Conservation (phyloP, 2,888 invertebrate species). For the Heliconius ismenius region DNA sequence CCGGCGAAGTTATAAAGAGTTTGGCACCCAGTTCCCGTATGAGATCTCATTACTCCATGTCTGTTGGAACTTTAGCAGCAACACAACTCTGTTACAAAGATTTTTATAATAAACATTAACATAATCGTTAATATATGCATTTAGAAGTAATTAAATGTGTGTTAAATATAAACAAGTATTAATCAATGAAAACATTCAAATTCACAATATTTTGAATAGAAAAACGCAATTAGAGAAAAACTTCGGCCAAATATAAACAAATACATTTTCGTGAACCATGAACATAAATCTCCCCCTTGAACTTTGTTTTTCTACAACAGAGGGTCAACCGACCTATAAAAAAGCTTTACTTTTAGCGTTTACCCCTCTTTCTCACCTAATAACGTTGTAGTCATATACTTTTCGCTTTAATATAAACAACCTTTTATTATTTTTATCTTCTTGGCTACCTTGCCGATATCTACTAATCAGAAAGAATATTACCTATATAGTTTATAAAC, state of each 20-base stretch:
- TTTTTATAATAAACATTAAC: slow-evolving; percentile 23
- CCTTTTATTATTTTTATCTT: slow-evolving; percentile 13
- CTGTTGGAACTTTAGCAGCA: slow-evolving; percentile 16
- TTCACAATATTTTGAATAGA: slow-evolving; percentile 2
- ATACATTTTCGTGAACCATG: slow-evolving; percentile 13
- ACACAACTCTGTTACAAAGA: slow-evolving; percentile 6
- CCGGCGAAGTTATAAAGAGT: slow-evolving; percentile 40
- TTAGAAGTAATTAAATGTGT: not conserved
- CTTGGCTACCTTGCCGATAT: not conserved
- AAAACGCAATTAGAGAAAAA: slow-evolving; percentile 29
- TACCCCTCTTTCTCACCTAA: slow-evolving; percentile 34
- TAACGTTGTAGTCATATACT: slow-evolving; percentile 21
- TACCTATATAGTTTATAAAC: not conserved
- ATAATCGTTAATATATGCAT: not conserved
- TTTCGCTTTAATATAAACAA: slow-evolving; percentile 17
- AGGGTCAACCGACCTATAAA: slow-evolving; percentile 60
- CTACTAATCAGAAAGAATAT: not conserved
- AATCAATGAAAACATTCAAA: not conserved
- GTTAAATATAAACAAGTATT: not conserved
- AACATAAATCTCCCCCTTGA: slow-evolving; percentile 65
- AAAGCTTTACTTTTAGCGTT: slow-evolving; percentile 42
- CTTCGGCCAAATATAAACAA: slow-evolving; percentile 38
- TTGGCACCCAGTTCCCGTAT: slow-evolving; percentile 34
- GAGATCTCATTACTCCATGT: slow-evolving; percentile 25
- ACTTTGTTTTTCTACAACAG: slow-evolving; percentile 57